Evolutionary conservation across 2,888 invertebrate genomes (phyloP).

Genomic region (Acleris emargana): DNA sequence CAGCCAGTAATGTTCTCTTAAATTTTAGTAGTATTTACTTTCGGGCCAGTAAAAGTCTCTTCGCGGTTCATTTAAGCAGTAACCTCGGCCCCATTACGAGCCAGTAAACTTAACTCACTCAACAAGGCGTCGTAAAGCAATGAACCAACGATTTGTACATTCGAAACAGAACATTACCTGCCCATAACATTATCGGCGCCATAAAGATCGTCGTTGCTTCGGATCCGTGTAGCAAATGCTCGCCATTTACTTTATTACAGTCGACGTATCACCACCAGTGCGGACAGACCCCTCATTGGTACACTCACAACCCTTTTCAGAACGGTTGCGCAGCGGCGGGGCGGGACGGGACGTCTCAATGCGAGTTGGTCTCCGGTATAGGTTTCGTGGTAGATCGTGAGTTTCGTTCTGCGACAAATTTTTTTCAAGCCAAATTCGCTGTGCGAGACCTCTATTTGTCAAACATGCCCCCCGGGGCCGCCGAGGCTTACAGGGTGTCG

Average conservation of each 20-base stretch:
- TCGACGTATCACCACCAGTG: conserved; percentile 60
- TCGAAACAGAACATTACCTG: conserved; percentile 77
- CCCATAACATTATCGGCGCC: conserved; percentile 79
- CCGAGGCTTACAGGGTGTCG: conserved; percentile 48
- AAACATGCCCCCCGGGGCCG: conserved; percentile 61
- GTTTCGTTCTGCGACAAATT: conserved; percentile 67
- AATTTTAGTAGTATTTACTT: conserved; percentile 15
- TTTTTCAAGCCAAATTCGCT: conserved; percentile 70
- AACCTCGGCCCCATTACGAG: conserved; percentile 38
- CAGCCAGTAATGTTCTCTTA: neutral
- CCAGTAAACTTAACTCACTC: conserved; percentile 39
- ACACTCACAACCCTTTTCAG: conserved; percentile 39
- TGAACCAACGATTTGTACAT: conserved; percentile 72
- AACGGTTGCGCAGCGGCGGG: conserved; percentile 28
- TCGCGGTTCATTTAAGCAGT: conserved; percentile 22
- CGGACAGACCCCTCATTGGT: conserved; percentile 50
- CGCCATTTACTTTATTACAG: conserved; percentile 81
- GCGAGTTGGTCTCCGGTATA: conserved; percentile 52
- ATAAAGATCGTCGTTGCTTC: conserved; percentile 75
- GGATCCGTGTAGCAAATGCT: conserved; percentile 79
- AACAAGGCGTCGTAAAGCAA: conserved; percentile 68
- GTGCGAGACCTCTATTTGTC: conserved; percentile 77
- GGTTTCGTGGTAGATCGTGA: conserved; percentile 59
- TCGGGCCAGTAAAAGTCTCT: conserved; percentile 17
- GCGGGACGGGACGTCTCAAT: conserved; percentile 47